phyloP scores from a whole-genome alignment of 2,797 vertebrate genomes.

The Sebastes hubbsi region DNA sequence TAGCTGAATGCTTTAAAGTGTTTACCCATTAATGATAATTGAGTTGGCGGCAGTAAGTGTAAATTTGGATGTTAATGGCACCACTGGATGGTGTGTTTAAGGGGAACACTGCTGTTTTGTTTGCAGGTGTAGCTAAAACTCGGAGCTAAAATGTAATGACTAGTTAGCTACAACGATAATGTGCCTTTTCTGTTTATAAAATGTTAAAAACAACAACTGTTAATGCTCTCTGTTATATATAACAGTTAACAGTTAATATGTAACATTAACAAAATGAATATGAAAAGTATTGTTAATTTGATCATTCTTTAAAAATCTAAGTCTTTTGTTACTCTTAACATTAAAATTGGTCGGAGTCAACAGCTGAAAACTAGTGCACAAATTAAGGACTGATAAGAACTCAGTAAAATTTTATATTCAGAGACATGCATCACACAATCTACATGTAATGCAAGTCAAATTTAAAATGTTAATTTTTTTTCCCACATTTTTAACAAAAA shows the following conservation, averaged over 20 bases:
- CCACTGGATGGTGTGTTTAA: neutral
- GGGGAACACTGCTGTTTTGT: neutral
- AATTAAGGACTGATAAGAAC: neutral
- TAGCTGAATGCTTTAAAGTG: neutral
- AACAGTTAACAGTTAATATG: neutral
- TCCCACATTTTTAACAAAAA: neutral
- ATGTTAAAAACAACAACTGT: neutral
- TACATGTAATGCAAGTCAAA: neutral
- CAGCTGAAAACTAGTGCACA: neutral
- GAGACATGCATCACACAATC: neutral
- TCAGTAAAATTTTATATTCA: neutral
- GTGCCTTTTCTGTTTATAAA: neutral
- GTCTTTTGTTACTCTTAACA: neutral
- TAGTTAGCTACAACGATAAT: neutral
- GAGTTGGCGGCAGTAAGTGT: neutral
- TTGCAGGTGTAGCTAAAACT: neutral
- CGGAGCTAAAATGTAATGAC: neutral
- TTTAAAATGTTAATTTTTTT: neutral
- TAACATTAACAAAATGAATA: neutral
- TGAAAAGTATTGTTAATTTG: neutral
- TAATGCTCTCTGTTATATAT: neutral
- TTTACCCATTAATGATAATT: conserved; percentile 13
- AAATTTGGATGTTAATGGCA: neutral
- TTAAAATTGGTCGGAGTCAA: neutral
- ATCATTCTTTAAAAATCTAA: neutral